These are phyloP conservation scores for Liparis tanakae DNA, from an alignment of 2,797 vertebrate genomes.

Conservation along the genomic window DNA sequence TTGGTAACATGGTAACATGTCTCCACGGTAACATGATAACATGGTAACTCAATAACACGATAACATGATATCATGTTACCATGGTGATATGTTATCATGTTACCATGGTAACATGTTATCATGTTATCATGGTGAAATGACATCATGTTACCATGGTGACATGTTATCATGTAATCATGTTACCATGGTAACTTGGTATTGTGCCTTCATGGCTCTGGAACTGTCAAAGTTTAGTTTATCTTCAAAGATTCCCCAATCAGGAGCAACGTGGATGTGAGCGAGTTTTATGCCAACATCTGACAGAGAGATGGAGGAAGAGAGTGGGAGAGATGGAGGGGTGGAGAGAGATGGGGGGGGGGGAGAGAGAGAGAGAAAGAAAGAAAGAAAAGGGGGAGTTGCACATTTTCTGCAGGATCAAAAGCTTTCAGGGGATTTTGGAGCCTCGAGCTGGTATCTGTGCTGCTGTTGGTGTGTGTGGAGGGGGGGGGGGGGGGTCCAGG, in stretches of 20 bases:
- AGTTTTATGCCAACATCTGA: slow-evolving; percentile 60
- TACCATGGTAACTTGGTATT: not conserved
- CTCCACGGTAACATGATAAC: too few species aligned
- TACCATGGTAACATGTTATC: too few species aligned
- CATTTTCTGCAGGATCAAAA: slow-evolving; percentile 74
- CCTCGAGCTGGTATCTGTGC: slow-evolving; percentile 56
- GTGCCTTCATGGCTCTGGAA: slow-evolving; percentile 8
- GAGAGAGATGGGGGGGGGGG: not conserved
- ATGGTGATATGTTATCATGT: too few species aligned
- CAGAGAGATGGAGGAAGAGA: slow-evolving; percentile 5
- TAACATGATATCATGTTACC: too few species aligned
- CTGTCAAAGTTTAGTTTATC: slow-evolving; percentile 20
- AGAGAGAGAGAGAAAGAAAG: not conserved
- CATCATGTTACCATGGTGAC: too few species aligned
- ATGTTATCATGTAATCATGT: too few species aligned
- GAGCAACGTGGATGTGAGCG: slow-evolving; percentile 18
- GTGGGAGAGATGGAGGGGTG: slow-evolving; percentile 6
- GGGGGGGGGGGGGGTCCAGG: slow-evolving; percentile 14
- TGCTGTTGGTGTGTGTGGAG: slow-evolving; percentile 22
- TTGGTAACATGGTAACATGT: too few species aligned
- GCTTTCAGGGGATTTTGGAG: slow-evolving; percentile 77
- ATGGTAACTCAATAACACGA: too few species aligned
- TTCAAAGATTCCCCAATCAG: slow-evolving; percentile 43
- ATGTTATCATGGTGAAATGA: too few species aligned
- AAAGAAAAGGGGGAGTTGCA: slow-evolving; percentile 57